Base-by-base conservation (phyloP, 1,140 invertebrate genomes). In the Camponotus floridanus region DNA sequence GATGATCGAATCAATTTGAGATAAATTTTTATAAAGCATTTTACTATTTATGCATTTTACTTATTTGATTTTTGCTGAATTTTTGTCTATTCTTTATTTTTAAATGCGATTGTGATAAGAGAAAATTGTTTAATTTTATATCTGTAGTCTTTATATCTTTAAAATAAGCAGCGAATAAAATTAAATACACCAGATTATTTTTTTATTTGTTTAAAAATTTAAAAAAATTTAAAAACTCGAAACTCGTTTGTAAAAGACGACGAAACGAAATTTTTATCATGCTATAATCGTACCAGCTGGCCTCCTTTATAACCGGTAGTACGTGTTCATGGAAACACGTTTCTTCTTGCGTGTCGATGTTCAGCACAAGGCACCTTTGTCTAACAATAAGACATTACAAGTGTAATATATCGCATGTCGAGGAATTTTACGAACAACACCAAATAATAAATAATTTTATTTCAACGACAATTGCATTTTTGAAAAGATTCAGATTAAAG, bases 291-390 rank as follows among this genome's bases (percentile, higher is more conserved):
- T 62, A 85, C 65, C 76, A 68, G 42, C 85, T 88, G 88, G 87
- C 61, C 73, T 89, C 86, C 74, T 87, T 89, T 39, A 71, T 83
- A 85, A 87, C 84, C 79, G 84, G 84, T 64, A 59, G 83, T 88
- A 89, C 87, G 81, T 88, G 87, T 80, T 48, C 76, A 51, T 55
- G 51, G 18, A 70, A 76, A 68, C 87, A 65, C 80, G 78, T 86
- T 86, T 61, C 86, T 89, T 84, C 83, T 89, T 67, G 36, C 26
- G 15, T 31, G 64, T 86, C 67, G 57, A 18, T 15, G 45, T 51
- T 51, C 15, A 18, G 64, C 87, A 88, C 87, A 91, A 86, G 79
- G 88, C 70, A 74, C 71, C 91, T 92, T 92, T 92, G 90, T 92
- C 88, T 76, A 71, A n/a, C n/a, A n/a, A n/a, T n/a, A n/a, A 91